phyloP scores from a whole-genome alignment of 2,113 vertebrate species.

The Meriones unguiculatus region DNA sequence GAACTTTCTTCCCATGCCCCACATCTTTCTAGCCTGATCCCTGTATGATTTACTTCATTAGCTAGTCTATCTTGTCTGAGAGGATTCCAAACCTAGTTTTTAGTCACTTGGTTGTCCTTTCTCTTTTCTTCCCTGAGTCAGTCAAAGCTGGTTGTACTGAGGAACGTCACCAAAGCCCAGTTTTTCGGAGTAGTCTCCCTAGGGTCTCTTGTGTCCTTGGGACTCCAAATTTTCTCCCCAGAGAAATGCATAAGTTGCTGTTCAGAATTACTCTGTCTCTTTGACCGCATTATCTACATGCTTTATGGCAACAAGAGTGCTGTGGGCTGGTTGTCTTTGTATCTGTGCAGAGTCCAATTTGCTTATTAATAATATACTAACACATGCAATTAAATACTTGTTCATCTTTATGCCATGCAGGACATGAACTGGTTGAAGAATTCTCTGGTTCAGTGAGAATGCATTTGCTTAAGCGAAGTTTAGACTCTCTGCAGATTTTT shows the following conservation, averaged over 20 bases:
- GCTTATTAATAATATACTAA: neutral
- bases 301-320: neutral
- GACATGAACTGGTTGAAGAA: neutral
- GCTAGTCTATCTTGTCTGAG: neutral
- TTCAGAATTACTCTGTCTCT: neutral
- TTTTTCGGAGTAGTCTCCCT: neutral
- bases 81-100: neutral
- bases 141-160: neutral
- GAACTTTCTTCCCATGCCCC: rapidly evolving
- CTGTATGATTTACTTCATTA: neutral
- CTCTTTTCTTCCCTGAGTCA: neutral
- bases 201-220: neutral
- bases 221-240: neutral
- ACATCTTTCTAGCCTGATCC: neutral
- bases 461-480: neutral
- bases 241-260: neutral
- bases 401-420: neutral
- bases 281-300: neutral
- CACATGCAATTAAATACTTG: neutral
- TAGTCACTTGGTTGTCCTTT: neutral
- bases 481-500: neutral
- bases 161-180: neutral
- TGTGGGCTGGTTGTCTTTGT: neutral
- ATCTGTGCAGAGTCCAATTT: neutral
- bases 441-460: neutral